Percentiles rank a stretch among this genome's conserved stretches.
Conservation (phyloP, 2,113 vertebrate species). For the Paratilapia polleni region DNA sequence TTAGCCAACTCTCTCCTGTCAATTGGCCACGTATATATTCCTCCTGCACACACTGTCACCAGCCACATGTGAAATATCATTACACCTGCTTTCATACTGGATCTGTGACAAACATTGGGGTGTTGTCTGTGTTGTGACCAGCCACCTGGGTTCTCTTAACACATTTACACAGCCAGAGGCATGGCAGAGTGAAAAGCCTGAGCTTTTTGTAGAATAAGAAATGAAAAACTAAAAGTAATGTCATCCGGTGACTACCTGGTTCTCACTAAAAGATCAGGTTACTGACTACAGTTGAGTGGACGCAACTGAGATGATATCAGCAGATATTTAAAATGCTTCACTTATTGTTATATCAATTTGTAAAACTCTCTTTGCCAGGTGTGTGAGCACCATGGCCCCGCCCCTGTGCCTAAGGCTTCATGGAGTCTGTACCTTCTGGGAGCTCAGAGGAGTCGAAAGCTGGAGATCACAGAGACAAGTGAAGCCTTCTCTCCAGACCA, state of each 20-base stretch:
- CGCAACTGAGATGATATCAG: neutral
- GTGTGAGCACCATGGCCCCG: constrained; percentile 74
- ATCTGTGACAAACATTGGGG: too few species aligned
- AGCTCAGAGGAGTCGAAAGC: constrained; percentile 79
- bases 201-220: neutral
- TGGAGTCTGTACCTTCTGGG: constrained; percentile 86
- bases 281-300: neutral
- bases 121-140: too few species aligned
- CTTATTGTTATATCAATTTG: neutral
- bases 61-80: too few species aligned
- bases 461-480: constrained; percentile 82
- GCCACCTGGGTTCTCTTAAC: neutral
- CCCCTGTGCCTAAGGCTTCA: neutral
- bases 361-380: constrained; percentile 69
- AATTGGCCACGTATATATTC: too few species aligned
- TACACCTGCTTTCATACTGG: too few species aligned
- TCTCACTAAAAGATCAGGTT: neutral
- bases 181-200: neutral
- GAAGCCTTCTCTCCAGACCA: constrained; percentile 81
- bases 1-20: too few species aligned
- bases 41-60: too few species aligned
- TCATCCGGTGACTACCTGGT: neutral
- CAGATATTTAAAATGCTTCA: neutral
- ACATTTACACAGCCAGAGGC: rapidly evolving
- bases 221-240: neutral